These are phyloP conservation scores for Endotricha flammealis DNA, from an alignment of 2,888 invertebrate genomes.

Conservation along the genomic window DNA sequence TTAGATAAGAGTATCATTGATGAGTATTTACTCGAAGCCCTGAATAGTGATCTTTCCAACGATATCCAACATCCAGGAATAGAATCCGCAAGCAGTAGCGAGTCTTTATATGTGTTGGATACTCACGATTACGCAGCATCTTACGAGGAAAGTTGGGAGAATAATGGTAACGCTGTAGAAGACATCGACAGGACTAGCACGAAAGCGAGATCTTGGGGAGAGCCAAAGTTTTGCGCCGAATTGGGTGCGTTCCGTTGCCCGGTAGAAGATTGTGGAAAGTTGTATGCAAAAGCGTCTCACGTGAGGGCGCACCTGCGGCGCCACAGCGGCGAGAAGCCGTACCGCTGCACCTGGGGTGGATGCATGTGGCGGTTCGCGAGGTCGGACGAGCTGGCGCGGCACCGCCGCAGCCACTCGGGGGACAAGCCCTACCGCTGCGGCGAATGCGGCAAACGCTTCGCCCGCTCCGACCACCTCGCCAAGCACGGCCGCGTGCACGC, in stretches of 20 bases:
- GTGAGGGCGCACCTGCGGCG: conserved; percentile 91
- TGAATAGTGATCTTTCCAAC: conserved; percentile 49
- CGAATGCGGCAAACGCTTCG: conserved; percentile 93
- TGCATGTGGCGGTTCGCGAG: conserved; percentile 96
- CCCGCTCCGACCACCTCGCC: conserved; percentile 94
- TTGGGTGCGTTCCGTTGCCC: conserved; percentile 83
- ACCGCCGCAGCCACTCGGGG: conserved; percentile 96
- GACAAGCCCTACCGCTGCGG: conserved; percentile 95
- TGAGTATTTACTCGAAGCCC: conserved; percentile 57
- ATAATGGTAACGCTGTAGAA: conserved; percentile 21
- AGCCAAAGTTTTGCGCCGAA: conserved; percentile 61
- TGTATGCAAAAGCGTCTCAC: conserved; percentile 94
- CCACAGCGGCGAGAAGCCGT: conserved; percentile 90
- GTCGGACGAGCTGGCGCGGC: conserved; percentile 95
- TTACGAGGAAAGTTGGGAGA: conserved; percentile 28
- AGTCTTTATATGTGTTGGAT: conserved; percentile 42
- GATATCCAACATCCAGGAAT: conserved; percentile 42
- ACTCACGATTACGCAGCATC: conserved; percentile 35
- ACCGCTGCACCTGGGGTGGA: conserved; percentile 85
- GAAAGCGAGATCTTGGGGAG: conserved; percentile 54
- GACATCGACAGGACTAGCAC: conserved; percentile 31
- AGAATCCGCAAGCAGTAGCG: conserved; percentile 39
- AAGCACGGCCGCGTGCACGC: conserved; percentile 94
- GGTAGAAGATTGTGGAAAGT: conserved; percentile 84
- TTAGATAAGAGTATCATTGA: conserved; percentile 63